These are phyloP conservation scores for Malacoraja senta DNA, from an alignment of 2,797 vertebrate genomes.

Conservation along the genomic window DNA sequence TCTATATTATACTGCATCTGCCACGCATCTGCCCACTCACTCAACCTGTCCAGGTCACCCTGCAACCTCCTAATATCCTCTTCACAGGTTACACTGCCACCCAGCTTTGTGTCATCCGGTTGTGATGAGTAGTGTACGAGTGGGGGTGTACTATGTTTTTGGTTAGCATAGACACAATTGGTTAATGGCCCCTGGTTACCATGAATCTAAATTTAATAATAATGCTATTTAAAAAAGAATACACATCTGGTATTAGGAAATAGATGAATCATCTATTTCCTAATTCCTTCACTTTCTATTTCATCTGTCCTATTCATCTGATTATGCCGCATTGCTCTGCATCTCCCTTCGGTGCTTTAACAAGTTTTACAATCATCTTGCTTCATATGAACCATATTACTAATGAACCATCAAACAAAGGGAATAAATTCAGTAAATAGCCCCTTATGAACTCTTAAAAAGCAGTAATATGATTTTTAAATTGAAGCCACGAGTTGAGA, in stretches of 20 bases:
- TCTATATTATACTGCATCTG: too few relatives aligned
- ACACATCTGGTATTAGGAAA: neutral
- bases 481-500: neutral
- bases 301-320: neutral
- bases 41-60: too few relatives aligned
- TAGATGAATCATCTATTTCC: conserved; percentile 15
- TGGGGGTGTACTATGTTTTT: too few relatives aligned
- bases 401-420: neutral
- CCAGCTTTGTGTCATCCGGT: too few relatives aligned
- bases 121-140: too few relatives aligned
- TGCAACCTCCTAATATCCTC: too few relatives aligned
- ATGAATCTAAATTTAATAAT: neutral
- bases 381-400: neutral
- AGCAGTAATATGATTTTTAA: neutral
- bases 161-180: too few relatives aligned
- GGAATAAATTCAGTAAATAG: conserved; percentile 12
- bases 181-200: too few relatives aligned
- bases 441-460: neutral
- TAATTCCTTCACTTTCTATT: neutral
- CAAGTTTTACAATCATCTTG: neutral
- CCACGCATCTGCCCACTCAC: too few relatives aligned
- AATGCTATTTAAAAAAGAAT: neutral
- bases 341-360: neutral
- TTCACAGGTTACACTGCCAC: too few relatives aligned
- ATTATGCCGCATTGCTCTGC: neutral